Conservation (phyloP, 2,888 invertebrate genomes). For the Auanema sp. region DNA sequence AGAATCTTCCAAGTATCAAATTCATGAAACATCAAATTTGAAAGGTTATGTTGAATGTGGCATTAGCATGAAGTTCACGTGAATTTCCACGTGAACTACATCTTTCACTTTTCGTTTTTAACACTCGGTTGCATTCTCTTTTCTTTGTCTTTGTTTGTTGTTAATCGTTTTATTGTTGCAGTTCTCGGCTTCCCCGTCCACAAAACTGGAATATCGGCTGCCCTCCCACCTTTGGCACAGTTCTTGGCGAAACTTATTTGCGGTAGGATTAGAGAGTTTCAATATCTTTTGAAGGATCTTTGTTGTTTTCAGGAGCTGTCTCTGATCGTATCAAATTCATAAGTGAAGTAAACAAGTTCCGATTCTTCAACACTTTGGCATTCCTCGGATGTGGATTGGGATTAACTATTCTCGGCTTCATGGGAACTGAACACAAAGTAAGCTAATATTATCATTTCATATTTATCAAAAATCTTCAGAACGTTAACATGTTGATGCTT, state of each 20-base stretch:
- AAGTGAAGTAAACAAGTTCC: constrained; percentile 58
- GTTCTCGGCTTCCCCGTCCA: constrained; percentile 59
- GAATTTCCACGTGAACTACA: too few relatives aligned
- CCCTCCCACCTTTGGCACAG: constrained; percentile 59
- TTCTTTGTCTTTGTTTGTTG: not conserved
- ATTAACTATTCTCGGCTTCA: constrained; percentile 52
- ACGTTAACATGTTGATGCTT: constrained; percentile 38
- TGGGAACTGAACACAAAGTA: constrained; percentile 41
- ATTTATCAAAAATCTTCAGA: constrained; percentile 8
- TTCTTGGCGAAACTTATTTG: constrained; percentile 54
- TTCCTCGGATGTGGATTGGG: constrained; percentile 52
- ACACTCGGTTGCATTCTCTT: too few relatives aligned
- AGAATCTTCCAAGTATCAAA: not conserved
- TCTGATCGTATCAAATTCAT: constrained; percentile 52
- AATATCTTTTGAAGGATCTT: not conserved
- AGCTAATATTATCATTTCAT: not conserved
- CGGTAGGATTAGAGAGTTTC: constrained; percentile 23
- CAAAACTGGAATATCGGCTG: constrained; percentile 58
- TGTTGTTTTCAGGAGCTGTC: constrained; percentile 26
- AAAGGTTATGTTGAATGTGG: not conserved
- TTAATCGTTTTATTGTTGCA: constrained; percentile 10
- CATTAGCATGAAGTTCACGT: too few relatives aligned
- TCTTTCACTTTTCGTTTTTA: too few relatives aligned
- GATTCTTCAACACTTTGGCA: constrained; percentile 61
- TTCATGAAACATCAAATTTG: not conserved